Evolutionary conservation across 2,888 invertebrate species (phyloP), one percentile per base, ranked within the genome.

Genomic region (Ophion costatus): DNA sequence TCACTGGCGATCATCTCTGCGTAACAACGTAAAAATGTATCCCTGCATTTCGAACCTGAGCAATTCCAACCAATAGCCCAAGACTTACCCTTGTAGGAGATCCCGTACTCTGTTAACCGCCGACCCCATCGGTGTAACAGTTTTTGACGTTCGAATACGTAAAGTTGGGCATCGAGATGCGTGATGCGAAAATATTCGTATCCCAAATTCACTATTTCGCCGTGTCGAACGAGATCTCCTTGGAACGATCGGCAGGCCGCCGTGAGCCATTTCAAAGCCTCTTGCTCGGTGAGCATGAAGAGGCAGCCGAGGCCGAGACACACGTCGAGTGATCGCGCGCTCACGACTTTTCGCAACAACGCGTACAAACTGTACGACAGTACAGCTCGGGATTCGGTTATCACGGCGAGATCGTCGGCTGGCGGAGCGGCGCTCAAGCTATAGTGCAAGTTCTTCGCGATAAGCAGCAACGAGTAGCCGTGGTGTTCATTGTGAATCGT

Each of bases 321-420:
- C 17, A 90, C 84, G 87, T 94, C 94, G 61, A 94, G 90, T 33
- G 89, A 86, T 63, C 91, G 90, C 3, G 91, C 87, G 14, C 91
- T 90, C n/a, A 94, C 87, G 7, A 94, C 87, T 86, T 93, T 93
- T 75, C 92, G 90, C 24, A 95, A 83, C 67, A 94, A 83, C 42
- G 89, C 89, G 6, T 85, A 88, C n/a, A 91, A 56, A 67, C 91
- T 92, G 38, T 89, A 87, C 5, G 84, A 76, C 33, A 91, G 89
- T 17, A 92, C 70, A 14, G 83, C 64, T 82, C 89, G 80, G n/a
- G 93, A 88, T 87, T 91, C 89, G 5, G 59, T 75, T 17, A 90
- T 24, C 10, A 89, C 80, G 42, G 83, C 80, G 7, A 87, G 79
- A 38, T 51, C 3, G 5, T 82, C 83, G 10, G 66, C 63, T 2